Conservation (phyloP, 2,113 vertebrate species). For the Amphiprion ocellaris region DNA sequence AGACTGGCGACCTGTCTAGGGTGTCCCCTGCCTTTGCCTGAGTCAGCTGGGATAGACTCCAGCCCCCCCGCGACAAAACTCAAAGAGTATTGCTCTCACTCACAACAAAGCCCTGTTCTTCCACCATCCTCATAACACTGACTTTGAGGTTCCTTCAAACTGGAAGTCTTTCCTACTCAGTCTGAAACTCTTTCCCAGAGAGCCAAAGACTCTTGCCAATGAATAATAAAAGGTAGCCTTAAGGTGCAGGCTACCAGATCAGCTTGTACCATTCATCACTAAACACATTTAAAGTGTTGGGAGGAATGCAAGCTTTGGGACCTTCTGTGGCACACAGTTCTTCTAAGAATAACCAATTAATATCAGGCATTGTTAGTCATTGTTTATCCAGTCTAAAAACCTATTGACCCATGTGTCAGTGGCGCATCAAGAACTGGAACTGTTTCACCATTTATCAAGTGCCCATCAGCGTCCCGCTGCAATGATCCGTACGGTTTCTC, state of each 20-base stretch:
- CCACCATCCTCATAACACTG: too few species aligned
- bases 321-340: conserved; percentile 8
- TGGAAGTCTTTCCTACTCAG: background rate
- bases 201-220: conserved; percentile 41
- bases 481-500: conserved; percentile 45
- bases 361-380: conserved; percentile 33
- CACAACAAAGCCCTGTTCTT: too few species aligned
- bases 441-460: conserved; percentile 56
- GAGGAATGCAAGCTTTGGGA: conserved; percentile 24
- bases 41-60: too few species aligned
- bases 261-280: conserved; percentile 16
- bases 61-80: too few species aligned
- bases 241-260: conserved; percentile 38
- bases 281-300: conserved; percentile 38
- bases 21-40: too few species aligned
- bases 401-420: conserved; percentile 23
- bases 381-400: conserved; percentile 38
- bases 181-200: conserved; percentile 36
- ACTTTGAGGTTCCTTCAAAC: too few species aligned
- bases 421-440: conserved; percentile 24
- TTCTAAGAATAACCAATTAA: conserved; percentile 40
- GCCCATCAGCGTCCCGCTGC: conserved; percentile 40
- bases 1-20: too few species aligned
- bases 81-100: too few species aligned
- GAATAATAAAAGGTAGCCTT: conserved; percentile 73